Base-by-base conservation (phyloP, 2,113 vertebrate genomes). In the Gavialis gangeticus region DNA sequence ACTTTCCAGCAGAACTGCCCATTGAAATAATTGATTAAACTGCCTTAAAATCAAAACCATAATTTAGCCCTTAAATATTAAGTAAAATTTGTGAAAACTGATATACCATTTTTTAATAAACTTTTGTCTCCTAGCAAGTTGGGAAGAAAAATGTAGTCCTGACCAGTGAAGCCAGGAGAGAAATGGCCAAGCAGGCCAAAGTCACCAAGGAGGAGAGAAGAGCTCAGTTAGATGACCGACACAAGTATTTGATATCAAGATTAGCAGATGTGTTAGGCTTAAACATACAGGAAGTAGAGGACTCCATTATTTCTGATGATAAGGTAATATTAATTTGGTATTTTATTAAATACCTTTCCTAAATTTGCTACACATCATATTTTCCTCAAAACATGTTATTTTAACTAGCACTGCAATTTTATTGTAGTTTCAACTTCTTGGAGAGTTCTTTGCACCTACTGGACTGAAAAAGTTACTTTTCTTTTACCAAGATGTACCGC, bases 381-480 rank as follows among this genome's bases (percentile, higher is more conserved):
- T 13, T 75, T 12, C 55, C 66, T 91, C 54, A 21, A 8, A 79
- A 27, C 24, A 24, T 46, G 13, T 73, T 73, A 46, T 46, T 37
- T 85, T 91, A 90, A 66, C 59, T 86, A 57, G 4, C n/a, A 56
- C n/a, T 76, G 4, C 84, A 66, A 71, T 93, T 80, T 84, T 76
- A 16, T 81, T 94, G 91, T 83, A 98, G 98, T 98, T 98, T 96
- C 84, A 83, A 34, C 93, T 98, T 83, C 97, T 98, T 62, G 96
- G 98, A 19, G 97, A 98, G 37, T 99, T 99, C 96, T 98, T 99
- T 95, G 96, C 97, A 62, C 79, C 96, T 21, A 96, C 93, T 60
- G 98, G 98, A 93, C 97, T 98, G 79, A 98, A 98, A 93, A 98
- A 97, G 88, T 95, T 99, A 75, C 93, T 98, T 54, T 98, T 99